Evolutionary conservation across 2,113 vertebrate species (phyloP).

Genomic region (Oreotrochilus melanogaster): DNA sequence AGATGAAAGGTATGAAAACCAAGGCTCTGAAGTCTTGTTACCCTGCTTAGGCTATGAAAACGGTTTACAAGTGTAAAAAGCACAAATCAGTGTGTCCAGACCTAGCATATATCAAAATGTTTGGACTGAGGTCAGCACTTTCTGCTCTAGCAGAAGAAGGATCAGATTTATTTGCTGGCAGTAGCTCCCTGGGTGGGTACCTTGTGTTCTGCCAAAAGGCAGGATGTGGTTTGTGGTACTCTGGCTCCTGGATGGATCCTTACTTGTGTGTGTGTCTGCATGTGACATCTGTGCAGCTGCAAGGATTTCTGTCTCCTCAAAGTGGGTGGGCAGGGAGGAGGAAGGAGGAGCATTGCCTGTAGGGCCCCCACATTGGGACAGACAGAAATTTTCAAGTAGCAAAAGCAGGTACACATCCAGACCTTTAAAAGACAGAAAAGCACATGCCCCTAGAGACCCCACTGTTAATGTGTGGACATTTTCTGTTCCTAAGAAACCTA

Average conservation of each 20-base stretch:
- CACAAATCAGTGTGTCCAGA: neutral
- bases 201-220: neutral
- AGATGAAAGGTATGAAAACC: neutral
- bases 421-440: neutral
- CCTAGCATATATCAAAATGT: neutral
- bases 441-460: neutral
- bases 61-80: neutral
- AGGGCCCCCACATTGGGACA: accelerated
- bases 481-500: neutral
- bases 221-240: neutral
- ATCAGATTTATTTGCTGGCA: neutral
- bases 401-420: neutral
- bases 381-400: neutral
- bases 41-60: neutral
- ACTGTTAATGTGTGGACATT: neutral
- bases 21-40: neutral
- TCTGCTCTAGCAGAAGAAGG: accelerated
- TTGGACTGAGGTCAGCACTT: neutral
- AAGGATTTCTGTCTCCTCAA: neutral
- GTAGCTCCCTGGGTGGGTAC: too few species aligned
- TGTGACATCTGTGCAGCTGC: neutral
- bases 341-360: accelerated
- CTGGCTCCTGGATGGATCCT: neutral
- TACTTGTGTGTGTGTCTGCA: neutral
- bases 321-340: neutral